Percentiles rank a stretch among this genome's conserved stretches.
These are phyloP conservation scores for Troides oblongomaculatus DNA, from an alignment of 2,888 invertebrate species.

Conservation along the genomic window DNA sequence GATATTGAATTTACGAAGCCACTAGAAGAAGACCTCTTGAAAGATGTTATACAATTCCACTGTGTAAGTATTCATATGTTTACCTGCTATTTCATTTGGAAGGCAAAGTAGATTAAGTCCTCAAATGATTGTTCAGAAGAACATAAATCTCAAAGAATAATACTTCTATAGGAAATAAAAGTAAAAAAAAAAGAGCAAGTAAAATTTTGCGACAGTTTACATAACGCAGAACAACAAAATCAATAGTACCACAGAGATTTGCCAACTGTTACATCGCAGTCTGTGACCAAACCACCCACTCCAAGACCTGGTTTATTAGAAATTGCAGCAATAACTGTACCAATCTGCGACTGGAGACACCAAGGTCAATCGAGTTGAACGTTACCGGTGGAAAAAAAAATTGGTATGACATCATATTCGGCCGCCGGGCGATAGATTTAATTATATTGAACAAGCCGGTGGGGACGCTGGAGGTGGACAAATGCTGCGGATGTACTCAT, in stretches of 20 bases:
- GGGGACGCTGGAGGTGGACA: constrained; percentile 10
- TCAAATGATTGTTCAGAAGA: no score
- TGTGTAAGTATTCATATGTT: no score
- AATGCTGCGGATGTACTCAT: background rate
- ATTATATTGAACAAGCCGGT: constrained; percentile 29
- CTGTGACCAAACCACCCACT: constrained; percentile 45
- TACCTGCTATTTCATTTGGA: no score
- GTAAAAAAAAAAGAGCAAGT: background rate
- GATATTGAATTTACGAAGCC: no score
- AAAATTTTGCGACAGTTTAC: background rate
- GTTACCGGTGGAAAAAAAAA: constrained; percentile 32
- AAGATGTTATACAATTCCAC: no score
- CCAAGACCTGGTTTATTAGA: constrained; percentile 40
- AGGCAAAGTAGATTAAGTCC: no score
- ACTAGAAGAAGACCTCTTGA: no score
- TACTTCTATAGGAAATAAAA: background rate
- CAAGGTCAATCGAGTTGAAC: constrained; percentile 55
- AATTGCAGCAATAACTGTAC: constrained; percentile 50
- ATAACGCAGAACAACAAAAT: constrained; percentile 13
- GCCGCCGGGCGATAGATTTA: constrained; percentile 32
- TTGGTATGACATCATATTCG: constrained; percentile 48
- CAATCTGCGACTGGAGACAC: constrained; percentile 43
- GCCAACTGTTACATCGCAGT: constrained; percentile 13
- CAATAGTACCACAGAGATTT: constrained; percentile 10
- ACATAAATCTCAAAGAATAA: background rate